Conservation (phyloP, 2,888 invertebrate genomes). For the Atrina japonica region DNA sequence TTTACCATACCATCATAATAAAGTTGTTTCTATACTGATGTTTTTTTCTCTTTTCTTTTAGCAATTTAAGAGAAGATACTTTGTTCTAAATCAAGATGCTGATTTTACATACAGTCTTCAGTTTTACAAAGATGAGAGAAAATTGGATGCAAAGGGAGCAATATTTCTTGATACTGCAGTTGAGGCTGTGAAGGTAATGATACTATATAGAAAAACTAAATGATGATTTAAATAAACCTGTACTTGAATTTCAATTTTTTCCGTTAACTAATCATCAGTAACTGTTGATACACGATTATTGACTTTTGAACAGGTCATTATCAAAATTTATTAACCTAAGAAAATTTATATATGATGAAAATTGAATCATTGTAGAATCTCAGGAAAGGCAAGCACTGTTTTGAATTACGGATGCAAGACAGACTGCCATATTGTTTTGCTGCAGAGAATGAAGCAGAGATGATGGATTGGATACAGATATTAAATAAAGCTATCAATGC, state of each 20-base stretch:
- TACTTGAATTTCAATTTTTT: too few species aligned
- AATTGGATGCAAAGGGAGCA: slow-evolving; percentile 92
- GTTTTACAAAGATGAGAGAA: slow-evolving; percentile 92
- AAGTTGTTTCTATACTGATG: too few species aligned
- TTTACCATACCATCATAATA: too few species aligned
- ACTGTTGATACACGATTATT: too few species aligned
- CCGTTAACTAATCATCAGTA: too few species aligned
- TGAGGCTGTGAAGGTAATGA: slow-evolving; percentile 88
- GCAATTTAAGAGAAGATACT: slow-evolving; percentile 94
- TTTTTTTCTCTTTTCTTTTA: too few species aligned
- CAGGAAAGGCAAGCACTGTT: slow-evolving; percentile 91
- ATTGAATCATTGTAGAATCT: too few species aligned
- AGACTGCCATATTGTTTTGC: slow-evolving; percentile 93
- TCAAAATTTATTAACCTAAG: too few species aligned
- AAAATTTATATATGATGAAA: too few species aligned
- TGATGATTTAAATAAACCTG: too few species aligned
- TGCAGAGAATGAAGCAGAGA: slow-evolving; percentile 91
- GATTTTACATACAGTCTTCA: slow-evolving; percentile 95
- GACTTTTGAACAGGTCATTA: too few species aligned
- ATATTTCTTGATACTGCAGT: slow-evolving; percentile 97
- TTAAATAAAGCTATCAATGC: slow-evolving; percentile 90
- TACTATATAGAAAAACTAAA: too few species aligned
- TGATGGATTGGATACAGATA: slow-evolving; percentile 91
- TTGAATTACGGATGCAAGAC: slow-evolving; percentile 92
- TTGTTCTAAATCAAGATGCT: slow-evolving; percentile 93